Percentiles rank a stretch among this genome's conserved stretches.
phyloP scores from a whole-genome alignment of 2,113 vertebrate species.

The Corydoras sp. region DNA sequence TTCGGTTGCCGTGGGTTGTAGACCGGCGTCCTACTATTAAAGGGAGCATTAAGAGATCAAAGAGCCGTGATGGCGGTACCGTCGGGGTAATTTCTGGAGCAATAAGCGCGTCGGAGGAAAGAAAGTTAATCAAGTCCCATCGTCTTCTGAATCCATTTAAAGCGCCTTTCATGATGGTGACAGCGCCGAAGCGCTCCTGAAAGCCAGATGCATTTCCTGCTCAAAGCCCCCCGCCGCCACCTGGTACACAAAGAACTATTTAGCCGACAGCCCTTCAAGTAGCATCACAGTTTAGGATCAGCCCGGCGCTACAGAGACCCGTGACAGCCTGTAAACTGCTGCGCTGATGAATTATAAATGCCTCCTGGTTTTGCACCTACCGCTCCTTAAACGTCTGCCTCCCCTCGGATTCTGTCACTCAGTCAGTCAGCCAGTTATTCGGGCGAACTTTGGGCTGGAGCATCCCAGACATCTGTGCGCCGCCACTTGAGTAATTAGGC shows the following conservation, averaged over 20 bases:
- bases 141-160: constrained; percentile 41
- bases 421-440: constrained; percentile 43
- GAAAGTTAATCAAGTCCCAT: constrained; percentile 37
- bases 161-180: constrained; percentile 49
- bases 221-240: constrained; percentile 67
- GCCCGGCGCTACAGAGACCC: constrained; percentile 64
- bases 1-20: too few species aligned
- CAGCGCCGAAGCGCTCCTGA: constrained; percentile 53
- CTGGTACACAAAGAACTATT: constrained; percentile 74
- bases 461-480: constrained; percentile 74
- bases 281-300: constrained; percentile 74
- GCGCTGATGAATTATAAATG: constrained; percentile 73
- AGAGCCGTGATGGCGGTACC: not conserved
- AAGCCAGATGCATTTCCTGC: constrained; percentile 63
- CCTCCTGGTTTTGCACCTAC: constrained; percentile 73
- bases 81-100: not conserved
- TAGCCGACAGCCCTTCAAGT: constrained; percentile 72
- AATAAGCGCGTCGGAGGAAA: not conserved
- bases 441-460: constrained; percentile 71
- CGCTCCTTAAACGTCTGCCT: constrained; percentile 75
- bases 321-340: constrained; percentile 72
- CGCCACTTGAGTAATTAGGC: constrained; percentile 78
- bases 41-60: not conserved
- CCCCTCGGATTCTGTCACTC: constrained; percentile 66
- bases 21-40: too few species aligned